These are phyloP conservation scores for Odocoileus virginianus DNA, from an alignment of 2,113 vertebrate species.

Conservation along the genomic window DNA sequence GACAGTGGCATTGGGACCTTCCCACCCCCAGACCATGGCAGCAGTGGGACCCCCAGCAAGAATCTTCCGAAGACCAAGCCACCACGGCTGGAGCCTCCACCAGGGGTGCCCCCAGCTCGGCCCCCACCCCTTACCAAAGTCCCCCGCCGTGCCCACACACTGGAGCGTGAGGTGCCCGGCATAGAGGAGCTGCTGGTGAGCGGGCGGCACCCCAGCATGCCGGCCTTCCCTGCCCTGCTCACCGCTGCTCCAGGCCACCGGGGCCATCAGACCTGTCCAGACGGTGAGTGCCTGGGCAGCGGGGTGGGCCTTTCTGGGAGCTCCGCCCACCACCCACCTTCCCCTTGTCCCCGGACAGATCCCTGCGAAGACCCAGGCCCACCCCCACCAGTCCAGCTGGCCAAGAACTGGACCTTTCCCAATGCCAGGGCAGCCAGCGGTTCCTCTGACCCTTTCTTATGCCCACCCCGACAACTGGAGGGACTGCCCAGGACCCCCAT, in stretches of 20 bases:
- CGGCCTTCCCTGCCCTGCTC: slow-evolving; percentile 77
- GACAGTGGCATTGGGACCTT: slow-evolving; percentile 98
- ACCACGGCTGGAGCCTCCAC: slow-evolving; percentile 82
- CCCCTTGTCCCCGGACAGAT: slow-evolving; percentile 60
- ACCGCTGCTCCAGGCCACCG: not conserved
- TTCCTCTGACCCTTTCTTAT: slow-evolving; percentile 85
- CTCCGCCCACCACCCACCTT: not conserved
- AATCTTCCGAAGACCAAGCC: slow-evolving; percentile 86
- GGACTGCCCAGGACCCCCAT: slow-evolving; percentile 78
- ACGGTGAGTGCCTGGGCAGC: slow-evolving; percentile 66
- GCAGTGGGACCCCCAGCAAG: slow-evolving; percentile 85
- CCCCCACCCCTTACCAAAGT: slow-evolving; percentile 82
- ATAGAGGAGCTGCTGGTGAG: slow-evolving; percentile 84
- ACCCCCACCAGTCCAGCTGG: slow-evolving; percentile 68
- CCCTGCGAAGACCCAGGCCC: slow-evolving; percentile 66
- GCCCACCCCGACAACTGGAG: slow-evolving; percentile 82
- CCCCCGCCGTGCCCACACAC: slow-evolving; percentile 89
- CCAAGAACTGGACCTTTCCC: slow-evolving; percentile 93
- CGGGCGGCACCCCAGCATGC: slow-evolving; percentile 81
- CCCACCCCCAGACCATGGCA: slow-evolving; percentile 91
- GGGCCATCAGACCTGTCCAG: slow-evolving; percentile 53
- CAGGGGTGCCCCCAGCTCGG: slow-evolving; percentile 72
- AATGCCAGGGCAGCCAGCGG: slow-evolving; percentile 83
- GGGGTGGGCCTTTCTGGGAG: accelerated
- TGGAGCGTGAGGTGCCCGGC: slow-evolving; percentile 90